These are phyloP conservation scores for Peromyscus californicus DNA, from an alignment of 2,113 vertebrate species.

Conservation along the genomic window DNA sequence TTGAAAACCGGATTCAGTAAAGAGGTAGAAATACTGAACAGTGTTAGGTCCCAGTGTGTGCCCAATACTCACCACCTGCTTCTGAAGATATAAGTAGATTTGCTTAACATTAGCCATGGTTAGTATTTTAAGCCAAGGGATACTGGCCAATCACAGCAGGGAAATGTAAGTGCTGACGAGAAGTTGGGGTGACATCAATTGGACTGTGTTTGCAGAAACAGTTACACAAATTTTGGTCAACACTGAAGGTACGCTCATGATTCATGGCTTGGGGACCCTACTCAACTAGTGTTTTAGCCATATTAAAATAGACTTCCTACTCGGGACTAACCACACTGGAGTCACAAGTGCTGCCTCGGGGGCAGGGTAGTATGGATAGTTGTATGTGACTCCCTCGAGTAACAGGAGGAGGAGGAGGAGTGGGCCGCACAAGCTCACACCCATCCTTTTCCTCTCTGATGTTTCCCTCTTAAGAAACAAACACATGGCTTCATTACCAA, in stretches of 20 bases:
- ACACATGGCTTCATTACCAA: constrained; percentile 79
- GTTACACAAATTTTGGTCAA: neutral
- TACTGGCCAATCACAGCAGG: neutral
- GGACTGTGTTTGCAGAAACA: neutral
- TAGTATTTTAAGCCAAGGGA: neutral
- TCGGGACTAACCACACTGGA: neutral
- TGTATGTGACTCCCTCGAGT: constrained; percentile 26
- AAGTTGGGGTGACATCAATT: fast-evolving
- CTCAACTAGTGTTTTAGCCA: neutral
- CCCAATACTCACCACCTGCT: neutral
- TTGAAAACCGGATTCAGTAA: neutral
- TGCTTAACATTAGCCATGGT: neutral
- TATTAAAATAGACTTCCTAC: neutral
- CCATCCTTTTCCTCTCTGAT: constrained; percentile 52
- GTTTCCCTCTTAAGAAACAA: constrained; percentile 73
- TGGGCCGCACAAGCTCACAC: neutral
- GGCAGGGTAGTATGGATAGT: neutral
- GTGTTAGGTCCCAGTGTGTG: neutral
- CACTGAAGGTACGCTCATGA: neutral
- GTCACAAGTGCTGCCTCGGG: neutral
- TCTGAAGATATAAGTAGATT: neutral
- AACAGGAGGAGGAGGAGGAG: neutral
- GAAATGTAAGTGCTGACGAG: neutral
- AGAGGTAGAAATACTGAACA: neutral
- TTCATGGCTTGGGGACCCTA: neutral